These are phyloP conservation scores for Meteorus cinctellus DNA, from an alignment of 2,888 invertebrate genomes.

Conservation along the genomic window DNA sequence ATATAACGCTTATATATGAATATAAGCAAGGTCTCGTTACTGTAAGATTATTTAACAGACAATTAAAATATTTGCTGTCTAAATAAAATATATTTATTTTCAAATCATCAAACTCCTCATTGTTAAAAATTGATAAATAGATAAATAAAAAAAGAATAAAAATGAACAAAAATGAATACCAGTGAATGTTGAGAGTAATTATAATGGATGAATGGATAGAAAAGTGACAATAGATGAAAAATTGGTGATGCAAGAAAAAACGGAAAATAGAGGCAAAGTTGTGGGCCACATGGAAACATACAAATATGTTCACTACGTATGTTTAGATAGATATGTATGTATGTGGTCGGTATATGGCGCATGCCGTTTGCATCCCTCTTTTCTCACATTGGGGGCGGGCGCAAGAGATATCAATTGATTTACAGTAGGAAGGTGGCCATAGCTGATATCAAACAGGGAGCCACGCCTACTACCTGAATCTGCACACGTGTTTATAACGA, in stretches of 20 bases:
- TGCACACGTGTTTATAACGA: conserved; percentile 32
- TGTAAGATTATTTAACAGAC: conserved; percentile 34
- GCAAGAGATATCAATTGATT: conserved; percentile 72
- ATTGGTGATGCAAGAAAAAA: neutral
- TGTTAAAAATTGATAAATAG: conserved; percentile 2
- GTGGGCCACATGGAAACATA: neutral
- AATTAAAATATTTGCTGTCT: conserved; percentile 31
- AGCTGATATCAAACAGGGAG: conserved; percentile 68
- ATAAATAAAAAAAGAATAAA: neutral
- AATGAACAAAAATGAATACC: neutral
- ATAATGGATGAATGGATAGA: neutral
- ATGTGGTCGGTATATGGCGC: conserved; percentile 31
- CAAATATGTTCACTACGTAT: no score
- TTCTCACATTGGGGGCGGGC: conserved; percentile 44
- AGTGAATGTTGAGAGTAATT: no score
- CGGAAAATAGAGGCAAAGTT: neutral
- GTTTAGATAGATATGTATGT: neutral
- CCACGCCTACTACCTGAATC: conserved; percentile 67
- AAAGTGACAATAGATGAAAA: neutral
- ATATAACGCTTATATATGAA: neutral
- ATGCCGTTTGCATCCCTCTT: conserved; percentile 45
- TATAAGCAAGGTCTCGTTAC: conserved; percentile 8
- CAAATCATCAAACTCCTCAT: conserved; percentile 15
- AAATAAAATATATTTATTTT: conserved; percentile 27
- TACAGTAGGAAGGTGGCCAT: conserved; percentile 73